Percentiles rank a stretch among this genome's conserved stretches.
These are phyloP conservation scores for Saguinus imperator DNA, from an alignment of 2,113 vertebrate genomes.

Conservation along the genomic window DNA sequence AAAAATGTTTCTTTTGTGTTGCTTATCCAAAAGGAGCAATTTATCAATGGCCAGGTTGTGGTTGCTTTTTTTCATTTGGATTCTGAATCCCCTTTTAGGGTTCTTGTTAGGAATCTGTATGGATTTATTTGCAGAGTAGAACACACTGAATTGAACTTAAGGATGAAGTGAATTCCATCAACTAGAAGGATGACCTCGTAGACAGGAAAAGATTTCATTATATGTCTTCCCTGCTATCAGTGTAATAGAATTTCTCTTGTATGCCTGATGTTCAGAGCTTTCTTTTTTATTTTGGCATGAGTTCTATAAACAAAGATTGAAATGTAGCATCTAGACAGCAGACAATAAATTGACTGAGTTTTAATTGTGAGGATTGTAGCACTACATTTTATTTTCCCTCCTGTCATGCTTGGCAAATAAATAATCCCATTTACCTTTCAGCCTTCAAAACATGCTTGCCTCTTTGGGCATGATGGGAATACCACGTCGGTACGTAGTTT, in stretches of 20 bases:
- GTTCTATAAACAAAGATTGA: background rate
- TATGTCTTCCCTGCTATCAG: background rate
- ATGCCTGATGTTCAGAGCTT: background rate
- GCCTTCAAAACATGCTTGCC: background rate
- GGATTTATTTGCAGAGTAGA: conserved; percentile 68
- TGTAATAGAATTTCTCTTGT: conserved; percentile 41
- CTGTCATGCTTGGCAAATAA: conserved; percentile 29
- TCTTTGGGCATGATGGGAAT: background rate
- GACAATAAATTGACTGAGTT: conserved; percentile 36
- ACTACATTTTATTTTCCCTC: background rate
- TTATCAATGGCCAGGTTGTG: conserved; percentile 30
- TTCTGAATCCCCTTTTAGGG: conserved; percentile 59
- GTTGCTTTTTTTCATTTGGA: conserved; percentile 59
- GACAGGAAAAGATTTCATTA: conserved; percentile 53
- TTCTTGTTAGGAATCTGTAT: conserved; percentile 61
- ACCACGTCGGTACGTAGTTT: background rate
- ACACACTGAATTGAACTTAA: conserved; percentile 68
- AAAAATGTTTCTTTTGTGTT: conserved; percentile 63
- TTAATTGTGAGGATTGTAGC: conserved; percentile 21
- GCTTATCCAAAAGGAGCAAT: conserved; percentile 64
- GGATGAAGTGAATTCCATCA: conserved; percentile 77
- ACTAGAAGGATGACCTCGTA: conserved; percentile 80
- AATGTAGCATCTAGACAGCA: conserved; percentile 30
- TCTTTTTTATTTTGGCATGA: conserved; percentile 33
- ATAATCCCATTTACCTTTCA: conserved; percentile 42